These are phyloP conservation scores for Odontophorus gujanensis DNA, from an alignment of 2,113 vertebrate species.

Conservation along the genomic window DNA sequence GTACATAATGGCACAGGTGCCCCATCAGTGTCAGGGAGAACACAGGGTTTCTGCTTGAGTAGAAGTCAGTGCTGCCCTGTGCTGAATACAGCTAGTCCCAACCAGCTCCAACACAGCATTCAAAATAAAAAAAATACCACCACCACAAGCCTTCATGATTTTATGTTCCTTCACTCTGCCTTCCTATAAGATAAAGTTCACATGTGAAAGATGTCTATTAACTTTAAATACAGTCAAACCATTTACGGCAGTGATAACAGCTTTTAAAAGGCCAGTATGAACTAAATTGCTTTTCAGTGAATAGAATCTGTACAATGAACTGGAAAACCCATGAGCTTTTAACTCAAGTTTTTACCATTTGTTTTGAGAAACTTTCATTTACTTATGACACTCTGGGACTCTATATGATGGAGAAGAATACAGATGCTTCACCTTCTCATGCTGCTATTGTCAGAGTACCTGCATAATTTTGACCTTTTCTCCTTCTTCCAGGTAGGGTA, in stretches of 20 bases:
- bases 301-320: not conserved
- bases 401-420: accelerated
- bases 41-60: not conserved
- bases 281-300: not conserved
- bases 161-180: not conserved
- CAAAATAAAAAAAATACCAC: not conserved
- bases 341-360: not conserved
- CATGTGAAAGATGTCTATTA: not conserved
- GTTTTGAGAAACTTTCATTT: not conserved
- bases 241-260: not conserved
- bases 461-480: not conserved
- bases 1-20: not conserved
- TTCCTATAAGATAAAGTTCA: not conserved
- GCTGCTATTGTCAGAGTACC: not conserved
- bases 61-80: too few species aligned
- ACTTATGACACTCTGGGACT: not conserved
- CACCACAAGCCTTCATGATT: not conserved
- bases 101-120: not conserved
- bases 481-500: not conserved
- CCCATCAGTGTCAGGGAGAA: not conserved
- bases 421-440: not conserved
- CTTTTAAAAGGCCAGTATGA: not conserved
- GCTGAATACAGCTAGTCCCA: not conserved
- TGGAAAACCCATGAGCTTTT: not conserved
- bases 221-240: not conserved